These are phyloP conservation scores for Pan troglodytes DNA, from an alignment of 2,113 vertebrate species.

Conservation along the genomic window DNA sequence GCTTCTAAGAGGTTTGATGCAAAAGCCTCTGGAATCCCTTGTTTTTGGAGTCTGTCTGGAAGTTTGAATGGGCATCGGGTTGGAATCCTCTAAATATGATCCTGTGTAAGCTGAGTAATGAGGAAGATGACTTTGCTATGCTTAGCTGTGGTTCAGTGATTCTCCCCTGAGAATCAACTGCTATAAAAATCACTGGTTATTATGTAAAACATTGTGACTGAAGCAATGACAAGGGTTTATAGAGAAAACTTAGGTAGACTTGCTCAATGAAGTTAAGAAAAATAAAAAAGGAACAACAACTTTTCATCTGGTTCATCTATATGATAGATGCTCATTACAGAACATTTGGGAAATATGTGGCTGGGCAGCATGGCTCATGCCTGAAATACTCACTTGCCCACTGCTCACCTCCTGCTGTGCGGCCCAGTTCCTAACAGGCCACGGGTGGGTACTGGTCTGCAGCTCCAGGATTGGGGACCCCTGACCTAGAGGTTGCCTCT, in stretches of 20 bases:
- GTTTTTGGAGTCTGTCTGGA: background rate
- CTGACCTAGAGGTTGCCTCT: background rate
- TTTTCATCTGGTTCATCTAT: background rate
- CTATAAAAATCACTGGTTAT: slow-evolving; percentile 29
- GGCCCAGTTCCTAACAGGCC: too few species aligned
- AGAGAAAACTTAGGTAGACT: slow-evolving; percentile 19
- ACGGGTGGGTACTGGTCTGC: too few species aligned
- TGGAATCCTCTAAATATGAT: slow-evolving; percentile 17
- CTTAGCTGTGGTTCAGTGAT: background rate
- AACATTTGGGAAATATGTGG: background rate
- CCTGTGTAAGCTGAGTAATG: background rate
- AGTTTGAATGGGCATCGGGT: slow-evolving; percentile 8
- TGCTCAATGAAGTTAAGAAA: background rate
- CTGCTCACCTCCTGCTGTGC: too few species aligned
- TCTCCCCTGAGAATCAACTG: slow-evolving; percentile 47
- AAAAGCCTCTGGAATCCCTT: background rate
- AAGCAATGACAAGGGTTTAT: background rate
- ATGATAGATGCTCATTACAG: background rate
- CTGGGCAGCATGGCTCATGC: too few species aligned
- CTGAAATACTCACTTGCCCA: too few species aligned
- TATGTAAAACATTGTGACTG: background rate
- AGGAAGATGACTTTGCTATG: slow-evolving; percentile 37
- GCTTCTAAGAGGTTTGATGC: background rate
- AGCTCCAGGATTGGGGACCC: too few species aligned
- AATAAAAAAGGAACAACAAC: background rate